Conservation (phyloP, 2,888 invertebrate genomes). For the Hydropsyche betteni region DNA sequence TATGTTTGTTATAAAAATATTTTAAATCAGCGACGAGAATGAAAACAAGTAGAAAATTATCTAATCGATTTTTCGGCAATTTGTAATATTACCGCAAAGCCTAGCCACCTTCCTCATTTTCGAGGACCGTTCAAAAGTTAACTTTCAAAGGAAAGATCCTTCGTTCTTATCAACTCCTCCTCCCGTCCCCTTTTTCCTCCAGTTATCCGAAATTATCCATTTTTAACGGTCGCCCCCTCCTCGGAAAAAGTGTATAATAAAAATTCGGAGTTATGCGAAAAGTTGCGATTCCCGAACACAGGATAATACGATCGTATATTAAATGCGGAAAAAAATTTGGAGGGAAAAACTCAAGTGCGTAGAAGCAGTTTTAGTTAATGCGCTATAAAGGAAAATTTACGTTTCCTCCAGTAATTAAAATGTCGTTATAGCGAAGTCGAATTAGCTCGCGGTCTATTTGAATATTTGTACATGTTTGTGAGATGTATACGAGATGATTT, state of each 20-base stretch:
- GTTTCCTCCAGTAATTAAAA: conserved; percentile 27
- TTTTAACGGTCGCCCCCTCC: no score
- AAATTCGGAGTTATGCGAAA: conserved; percentile 34
- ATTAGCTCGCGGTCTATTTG: no score
- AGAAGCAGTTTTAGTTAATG: conserved; percentile 23
- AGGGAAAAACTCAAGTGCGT: neutral
- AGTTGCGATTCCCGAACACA: conserved; percentile 29
- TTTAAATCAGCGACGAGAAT: no score
- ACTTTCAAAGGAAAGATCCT: no score
- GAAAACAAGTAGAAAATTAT: conserved; percentile 16
- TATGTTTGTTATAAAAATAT: no score
- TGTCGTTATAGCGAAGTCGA: no score
- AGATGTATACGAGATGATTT: no score
- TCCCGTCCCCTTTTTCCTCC: no score
- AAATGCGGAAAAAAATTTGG: conserved; percentile 3
- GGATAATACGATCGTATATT: conserved; percentile 1
- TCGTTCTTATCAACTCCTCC: no score
- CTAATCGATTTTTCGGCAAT: conserved; percentile 36
- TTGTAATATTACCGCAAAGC: conserved; percentile 10
- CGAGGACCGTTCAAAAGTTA: no score
- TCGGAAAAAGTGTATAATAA: neutral
- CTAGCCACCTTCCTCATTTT: neutral
- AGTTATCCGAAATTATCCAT: no score
- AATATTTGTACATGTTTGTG: no score
- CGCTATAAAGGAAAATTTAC: conserved; percentile 34